These are phyloP conservation scores for Gobius niger DNA, from an alignment of 2,113 vertebrate species.

Conservation along the genomic window DNA sequence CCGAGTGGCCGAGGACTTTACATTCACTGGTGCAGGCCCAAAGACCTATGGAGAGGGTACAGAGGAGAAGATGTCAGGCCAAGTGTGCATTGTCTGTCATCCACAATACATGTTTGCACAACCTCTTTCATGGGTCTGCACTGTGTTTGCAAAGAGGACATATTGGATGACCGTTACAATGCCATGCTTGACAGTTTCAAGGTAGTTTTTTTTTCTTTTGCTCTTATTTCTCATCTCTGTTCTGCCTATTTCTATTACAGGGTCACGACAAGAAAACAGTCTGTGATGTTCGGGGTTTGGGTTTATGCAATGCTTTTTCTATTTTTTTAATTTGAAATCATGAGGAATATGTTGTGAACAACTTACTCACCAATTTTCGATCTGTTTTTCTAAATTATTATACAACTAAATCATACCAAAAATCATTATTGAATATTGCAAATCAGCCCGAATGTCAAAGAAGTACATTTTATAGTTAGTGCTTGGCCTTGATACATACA, in stretches of 20 bases:
- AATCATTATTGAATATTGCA: background rate
- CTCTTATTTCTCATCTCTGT: background rate
- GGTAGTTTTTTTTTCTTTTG: background rate
- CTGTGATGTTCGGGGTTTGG: no score
- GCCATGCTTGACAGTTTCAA: background rate
- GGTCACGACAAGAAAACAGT: background rate
- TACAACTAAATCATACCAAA: background rate
- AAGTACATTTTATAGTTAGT: background rate
- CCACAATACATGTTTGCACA: background rate
- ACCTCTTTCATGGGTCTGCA: background rate
- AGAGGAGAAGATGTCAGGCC: conserved; percentile 16
- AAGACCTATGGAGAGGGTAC: conserved; percentile 77
- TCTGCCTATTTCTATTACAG: background rate
- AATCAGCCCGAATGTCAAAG: background rate
- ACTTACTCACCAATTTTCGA: background rate
- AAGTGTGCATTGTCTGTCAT: conserved; percentile 1
- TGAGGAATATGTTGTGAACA: no score
- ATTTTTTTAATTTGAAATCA: background rate
- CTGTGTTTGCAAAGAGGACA: background rate
- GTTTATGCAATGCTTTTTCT: background rate
- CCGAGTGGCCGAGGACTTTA: conserved; percentile 93
- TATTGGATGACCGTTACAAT: background rate
- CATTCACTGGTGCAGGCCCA: conserved; percentile 97
- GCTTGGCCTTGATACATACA: no score
- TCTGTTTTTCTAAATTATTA: background rate